A percentile compares a stretch with the other conserved stretches of the same genome.
These are phyloP conservation scores for Drymodes brunneopygia DNA, from an alignment of 2,113 vertebrate species.

Conservation along the genomic window DNA sequence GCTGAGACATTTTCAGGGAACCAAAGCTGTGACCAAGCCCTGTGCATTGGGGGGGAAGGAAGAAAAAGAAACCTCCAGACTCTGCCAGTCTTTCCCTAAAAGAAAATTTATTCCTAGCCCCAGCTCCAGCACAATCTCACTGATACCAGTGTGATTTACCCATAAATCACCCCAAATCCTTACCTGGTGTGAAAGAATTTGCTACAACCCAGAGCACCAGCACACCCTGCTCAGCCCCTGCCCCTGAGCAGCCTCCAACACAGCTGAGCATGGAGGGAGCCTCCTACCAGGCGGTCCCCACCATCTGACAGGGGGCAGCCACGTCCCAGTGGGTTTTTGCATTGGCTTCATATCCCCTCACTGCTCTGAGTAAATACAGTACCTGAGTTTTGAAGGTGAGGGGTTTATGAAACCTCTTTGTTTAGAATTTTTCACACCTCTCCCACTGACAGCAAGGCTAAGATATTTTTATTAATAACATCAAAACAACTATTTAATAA, in stretches of 20 bases:
- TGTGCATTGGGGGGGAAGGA: neutral
- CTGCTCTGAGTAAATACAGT: neutral
- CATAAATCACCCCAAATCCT: neutral
- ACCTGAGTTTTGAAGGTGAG: neutral
- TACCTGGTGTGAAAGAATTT: neutral
- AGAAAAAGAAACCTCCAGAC: neutral
- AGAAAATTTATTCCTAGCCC: neutral
- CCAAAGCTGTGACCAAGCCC: neutral
- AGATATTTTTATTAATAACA: neutral
- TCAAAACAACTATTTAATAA: neutral
- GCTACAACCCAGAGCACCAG: rapidly evolving
- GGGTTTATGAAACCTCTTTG: neutral
- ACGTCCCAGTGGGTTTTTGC: rapidly evolving
- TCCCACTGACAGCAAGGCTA: neutral
- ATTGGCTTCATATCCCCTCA: neutral
- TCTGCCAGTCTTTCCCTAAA: neutral
- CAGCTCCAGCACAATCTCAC: neutral
- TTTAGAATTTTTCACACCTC: neutral
- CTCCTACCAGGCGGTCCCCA: neutral
- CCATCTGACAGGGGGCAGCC: neutral
- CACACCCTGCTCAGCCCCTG: neutral
- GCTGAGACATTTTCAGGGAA: neutral
- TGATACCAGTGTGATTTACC: neutral
- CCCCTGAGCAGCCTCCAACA: neutral
- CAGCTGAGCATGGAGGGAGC: rapidly evolving